These are phyloP conservation scores for Neolamprologus sp. DNA, from an alignment of 2,113 vertebrate species.

Conservation along the genomic window DNA sequence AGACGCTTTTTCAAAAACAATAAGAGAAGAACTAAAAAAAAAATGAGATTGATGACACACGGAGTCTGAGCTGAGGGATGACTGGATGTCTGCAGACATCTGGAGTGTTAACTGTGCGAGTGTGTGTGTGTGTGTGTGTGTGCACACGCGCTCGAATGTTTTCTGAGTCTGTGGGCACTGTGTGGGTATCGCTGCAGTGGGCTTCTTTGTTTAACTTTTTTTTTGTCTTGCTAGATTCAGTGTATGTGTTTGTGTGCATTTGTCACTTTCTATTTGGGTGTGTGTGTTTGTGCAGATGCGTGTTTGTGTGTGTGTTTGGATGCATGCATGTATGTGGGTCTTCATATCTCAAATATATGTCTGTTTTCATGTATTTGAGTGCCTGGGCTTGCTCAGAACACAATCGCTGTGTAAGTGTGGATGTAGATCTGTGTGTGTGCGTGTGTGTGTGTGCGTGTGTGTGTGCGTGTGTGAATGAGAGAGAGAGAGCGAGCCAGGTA, in stretches of 20 bases:
- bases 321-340: not conserved
- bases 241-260: constrained; percentile 6
- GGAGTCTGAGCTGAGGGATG: constrained; percentile 28
- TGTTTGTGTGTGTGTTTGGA: not conserved
- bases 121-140: not conserved
- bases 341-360: not conserved
- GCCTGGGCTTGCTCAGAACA: not conserved
- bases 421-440: not conserved
- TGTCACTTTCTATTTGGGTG: constrained; percentile 4
- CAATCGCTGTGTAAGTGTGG: not conserved
- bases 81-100: constrained; percentile 48
- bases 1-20: constrained; percentile 38
- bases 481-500: constrained; percentile 34
- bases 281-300: not conserved
- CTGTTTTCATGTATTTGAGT: not conserved
- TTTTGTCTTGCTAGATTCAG: not conserved
- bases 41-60: constrained; percentile 45
- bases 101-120: constrained; percentile 10
- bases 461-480: not conserved
- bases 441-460: rapidly evolving
- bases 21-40: constrained; percentile 14
- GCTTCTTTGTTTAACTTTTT: constrained; percentile 3
- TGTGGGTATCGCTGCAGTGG: not conserved
- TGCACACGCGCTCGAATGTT: not conserved
- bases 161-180: constrained; percentile 14